These are phyloP conservation scores for Palythoa grandiflora DNA, from an alignment of 92 coral and sea anemone species.

Conservation along the genomic window DNA sequence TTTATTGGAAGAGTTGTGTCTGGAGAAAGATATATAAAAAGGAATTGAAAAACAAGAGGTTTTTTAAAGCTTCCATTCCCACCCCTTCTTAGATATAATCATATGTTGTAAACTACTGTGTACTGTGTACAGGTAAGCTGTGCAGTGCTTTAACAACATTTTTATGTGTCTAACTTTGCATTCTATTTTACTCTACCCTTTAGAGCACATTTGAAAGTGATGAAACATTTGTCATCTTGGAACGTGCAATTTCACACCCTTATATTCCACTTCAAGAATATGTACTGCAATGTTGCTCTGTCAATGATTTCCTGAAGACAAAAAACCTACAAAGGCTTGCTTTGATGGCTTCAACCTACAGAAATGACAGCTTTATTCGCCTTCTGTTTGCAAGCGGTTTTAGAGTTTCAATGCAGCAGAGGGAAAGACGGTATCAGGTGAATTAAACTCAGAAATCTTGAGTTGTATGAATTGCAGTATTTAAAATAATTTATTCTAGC, in stretches of 20 bases:
- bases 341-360: background rate
- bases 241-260: background rate
- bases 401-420: background rate
- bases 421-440: constrained; percentile 1
- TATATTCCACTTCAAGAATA: background rate
- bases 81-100: too few relatives aligned
- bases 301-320: constrained; percentile 6
- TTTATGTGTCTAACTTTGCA: background rate
- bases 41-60: too few relatives aligned
- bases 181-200: background rate
- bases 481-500: too few relatives aligned
- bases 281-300: background rate
- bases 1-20: too few relatives aligned
- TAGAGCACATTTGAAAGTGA: constrained; percentile 1
- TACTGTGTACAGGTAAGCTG: background rate
- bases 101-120: too few relatives aligned
- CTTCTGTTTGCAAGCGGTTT: constrained; percentile 12
- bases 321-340: background rate
- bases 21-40: too few relatives aligned
- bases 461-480: too few relatives aligned
- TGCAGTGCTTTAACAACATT: background rate
- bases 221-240: background rate
- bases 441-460: too few relatives aligned
- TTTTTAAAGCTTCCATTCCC: too few relatives aligned
- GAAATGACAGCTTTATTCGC: background rate